Conservation (phyloP, 2,888 invertebrate species). For the Drosophila meridionalis region DNA sequence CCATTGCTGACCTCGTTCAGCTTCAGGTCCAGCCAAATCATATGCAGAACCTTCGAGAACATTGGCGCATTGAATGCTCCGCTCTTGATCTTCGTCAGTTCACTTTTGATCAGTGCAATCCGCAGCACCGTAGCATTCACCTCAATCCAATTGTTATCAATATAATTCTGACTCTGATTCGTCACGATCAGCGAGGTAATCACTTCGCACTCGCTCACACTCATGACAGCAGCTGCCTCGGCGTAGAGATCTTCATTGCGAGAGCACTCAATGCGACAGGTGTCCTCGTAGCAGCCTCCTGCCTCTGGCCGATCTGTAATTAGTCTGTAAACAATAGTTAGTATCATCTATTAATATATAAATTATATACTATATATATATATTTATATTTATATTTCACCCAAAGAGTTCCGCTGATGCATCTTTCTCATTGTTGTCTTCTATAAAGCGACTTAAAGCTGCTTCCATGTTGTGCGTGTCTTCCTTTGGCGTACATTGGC, state of each 20-base stretch:
- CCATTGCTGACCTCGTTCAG: slow-evolving; percentile 64
- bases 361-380: neutral
- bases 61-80: slow-evolving; percentile 75
- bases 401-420: slow-evolving; percentile 8
- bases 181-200: slow-evolving; percentile 33
- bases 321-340: slow-evolving; percentile 20
- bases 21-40: slow-evolving; percentile 57
- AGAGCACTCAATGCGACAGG: slow-evolving; percentile 43
- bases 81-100: slow-evolving; percentile 56
- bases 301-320: neutral
- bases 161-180: slow-evolving; percentile 5
- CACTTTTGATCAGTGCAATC: slow-evolving; percentile 57
- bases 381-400: slow-evolving; percentile 14
- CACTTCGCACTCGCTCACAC: slow-evolving; percentile 29
- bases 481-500: neutral
- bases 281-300: slow-evolving; percentile 33
- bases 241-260: slow-evolving; percentile 30
- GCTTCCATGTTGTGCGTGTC: neutral
- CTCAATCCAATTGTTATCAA: slow-evolving; percentile 58
- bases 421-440: neutral
- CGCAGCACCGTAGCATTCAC: slow-evolving; percentile 48
- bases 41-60: slow-evolving; percentile 63
- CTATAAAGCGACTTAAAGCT: neutral
- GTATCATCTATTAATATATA: neutral
- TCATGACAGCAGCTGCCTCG: slow-evolving; percentile 30